Evolutionary conservation across 2,797 vertebrate genomes (phyloP).

Genomic region (Glossophaga mutica): DNA sequence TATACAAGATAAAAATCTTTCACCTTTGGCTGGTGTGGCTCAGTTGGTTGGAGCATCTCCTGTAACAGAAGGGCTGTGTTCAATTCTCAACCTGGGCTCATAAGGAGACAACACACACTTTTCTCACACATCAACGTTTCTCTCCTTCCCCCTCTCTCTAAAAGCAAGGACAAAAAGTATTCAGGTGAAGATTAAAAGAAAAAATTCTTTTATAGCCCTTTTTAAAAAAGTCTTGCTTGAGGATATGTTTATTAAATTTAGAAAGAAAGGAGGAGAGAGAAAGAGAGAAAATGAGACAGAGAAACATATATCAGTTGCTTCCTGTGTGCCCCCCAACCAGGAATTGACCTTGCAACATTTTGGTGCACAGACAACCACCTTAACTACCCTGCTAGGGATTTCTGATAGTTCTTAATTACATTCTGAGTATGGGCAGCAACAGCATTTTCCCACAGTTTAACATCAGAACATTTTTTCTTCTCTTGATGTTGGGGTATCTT

Average conservation of each 20-base stretch:
- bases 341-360: background rate
- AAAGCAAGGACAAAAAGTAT: background rate
- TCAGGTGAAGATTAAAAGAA: background rate
- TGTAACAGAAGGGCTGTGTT: background rate
- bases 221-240: background rate
- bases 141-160: background rate
- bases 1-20: background rate
- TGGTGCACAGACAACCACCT: background rate
- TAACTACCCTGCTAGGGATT: background rate
- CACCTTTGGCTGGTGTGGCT: background rate
- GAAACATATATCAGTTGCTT: background rate
- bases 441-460: background rate
- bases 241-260: background rate
- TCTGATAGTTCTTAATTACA: background rate
- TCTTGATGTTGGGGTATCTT: background rate
- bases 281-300: background rate
- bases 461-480: background rate
- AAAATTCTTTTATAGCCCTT: background rate
- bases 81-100: background rate
- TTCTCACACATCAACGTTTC: background rate
- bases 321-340: too few species aligned
- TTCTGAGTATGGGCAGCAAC: background rate
- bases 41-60: background rate
- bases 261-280: background rate
- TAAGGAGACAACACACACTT: background rate